Base-by-base conservation (phyloP, 2,113 vertebrate genomes). In the Marmota flaviventris region DNA sequence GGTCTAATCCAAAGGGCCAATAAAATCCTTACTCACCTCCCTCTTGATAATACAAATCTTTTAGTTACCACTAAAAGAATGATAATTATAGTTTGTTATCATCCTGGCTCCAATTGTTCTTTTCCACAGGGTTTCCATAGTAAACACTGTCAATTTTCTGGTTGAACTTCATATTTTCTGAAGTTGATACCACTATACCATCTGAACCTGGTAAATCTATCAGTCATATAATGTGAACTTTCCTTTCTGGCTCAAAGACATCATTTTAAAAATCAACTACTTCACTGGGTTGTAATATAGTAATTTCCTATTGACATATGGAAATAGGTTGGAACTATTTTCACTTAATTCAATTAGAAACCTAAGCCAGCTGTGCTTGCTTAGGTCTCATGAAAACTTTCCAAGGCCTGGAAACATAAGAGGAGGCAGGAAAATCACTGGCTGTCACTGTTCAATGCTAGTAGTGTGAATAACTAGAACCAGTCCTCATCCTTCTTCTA, bases 221-320 rank as follows among this genome's bases (percentile, higher is more conserved):
- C 67, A 65, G 76, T 79, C 9, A 69, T 4, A 24, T n/a, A 39
- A 91, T 67, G 17, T n/a, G 39, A 90, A 82, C 39, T 85, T 95
- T 88, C 63, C 45, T 76, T 90, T 89, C 85, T 85, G 73, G 48
- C 9, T 86, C 61, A 85, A 45, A 22, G 27, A 42, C 45, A 92
- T 86, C n/a, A 83, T 70, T 97, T 94, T 88, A 51, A 93, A 88
- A 73, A 48, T 82, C 45, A 95, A 53, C 39, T 79, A 7, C 5
- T 39, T 63, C 76, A 53, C 75, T 83, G 42, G 25, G 2, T 4
- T 86, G 24, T 65, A 58, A 70, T 79, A 65, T 10, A 86, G 34
- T 78, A 32, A 48, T 70, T 67, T 58, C 34, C 17, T 37, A 13
- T 25, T 22, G 65, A 65, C 20, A 90, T 27, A 65, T 1, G 2